Percentiles rank a stretch among this genome's conserved stretches.
phyloP scores from a whole-genome alignment of 92 coral and sea anemone genomes.

The Bergia puertoricense region DNA sequence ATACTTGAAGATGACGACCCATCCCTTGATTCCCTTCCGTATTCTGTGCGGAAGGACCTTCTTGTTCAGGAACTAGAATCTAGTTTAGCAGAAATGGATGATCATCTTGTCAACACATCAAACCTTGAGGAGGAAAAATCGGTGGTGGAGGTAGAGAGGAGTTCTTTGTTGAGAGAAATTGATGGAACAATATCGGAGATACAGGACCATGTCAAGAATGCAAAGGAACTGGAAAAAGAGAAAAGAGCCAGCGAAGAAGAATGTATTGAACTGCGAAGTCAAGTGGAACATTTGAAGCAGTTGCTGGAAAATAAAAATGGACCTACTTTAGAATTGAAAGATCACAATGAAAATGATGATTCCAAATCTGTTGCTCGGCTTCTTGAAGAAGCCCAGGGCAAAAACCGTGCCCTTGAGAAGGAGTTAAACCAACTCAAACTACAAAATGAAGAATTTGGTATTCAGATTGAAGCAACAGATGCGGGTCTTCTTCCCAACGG shows the following conservation, averaged over 20 bases:
- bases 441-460: constrained; percentile 65
- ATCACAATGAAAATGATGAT: constrained; percentile 49
- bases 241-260: constrained; percentile 74
- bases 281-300: constrained; percentile 64
- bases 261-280: constrained; percentile 68
- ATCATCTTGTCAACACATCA: constrained; percentile 58
- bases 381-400: constrained; percentile 45
- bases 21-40: constrained; percentile 66
- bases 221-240: constrained; percentile 71
- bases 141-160: constrained; percentile 70
- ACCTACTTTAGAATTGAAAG: constrained; percentile 39
- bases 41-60: constrained; percentile 68
- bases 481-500: constrained; percentile 38
- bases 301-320: constrained; percentile 47
- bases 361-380: constrained; percentile 20
- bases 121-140: constrained; percentile 71
- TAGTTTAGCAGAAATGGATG: constrained; percentile 83
- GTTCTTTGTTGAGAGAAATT: constrained; percentile 64
- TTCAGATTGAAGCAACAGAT: constrained; percentile 51
- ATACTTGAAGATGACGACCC: constrained; percentile 48
- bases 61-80: constrained; percentile 86
- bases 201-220: constrained; percentile 77
- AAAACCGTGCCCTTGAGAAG: constrained; percentile 60
- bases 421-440: constrained; percentile 62
- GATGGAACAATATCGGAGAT: constrained; percentile 78